These are phyloP conservation scores for Chlorocebus sabaeus DNA, from an alignment of 2,113 vertebrate species.

Conservation along the genomic window DNA sequence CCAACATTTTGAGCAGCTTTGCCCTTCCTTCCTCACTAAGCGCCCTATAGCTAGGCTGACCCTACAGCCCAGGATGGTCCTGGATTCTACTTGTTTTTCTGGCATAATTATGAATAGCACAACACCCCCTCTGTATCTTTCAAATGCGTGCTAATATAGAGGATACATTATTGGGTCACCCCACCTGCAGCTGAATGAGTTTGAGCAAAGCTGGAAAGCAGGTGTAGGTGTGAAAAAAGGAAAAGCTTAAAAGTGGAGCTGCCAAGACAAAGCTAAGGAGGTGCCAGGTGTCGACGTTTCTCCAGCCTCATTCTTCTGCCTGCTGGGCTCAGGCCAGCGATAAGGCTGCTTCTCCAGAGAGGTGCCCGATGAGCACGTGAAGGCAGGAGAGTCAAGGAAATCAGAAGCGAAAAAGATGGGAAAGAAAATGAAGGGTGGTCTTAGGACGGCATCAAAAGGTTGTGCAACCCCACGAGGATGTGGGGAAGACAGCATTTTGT, in stretches of 20 bases:
- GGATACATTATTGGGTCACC: background rate
- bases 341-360: background rate
- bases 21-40: background rate
- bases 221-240: background rate
- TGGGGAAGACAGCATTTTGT: background rate
- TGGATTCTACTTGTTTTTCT: background rate
- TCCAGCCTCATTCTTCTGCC: fast-evolving
- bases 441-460: background rate
- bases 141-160: background rate
- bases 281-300: too few relatives aligned
- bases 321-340: background rate
- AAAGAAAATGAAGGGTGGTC: background rate
- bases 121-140: background rate
- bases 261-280: background rate
- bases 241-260: background rate
- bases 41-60: background rate
- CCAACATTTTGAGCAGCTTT: background rate
- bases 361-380: background rate
- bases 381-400: background rate
- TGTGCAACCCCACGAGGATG: background rate
- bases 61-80: background rate
- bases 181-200: background rate
- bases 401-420: background rate
- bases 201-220: background rate
- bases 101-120: background rate